Conservation (phyloP, 2,797 vertebrate genomes). For the Leontocebus nigricollis region DNA sequence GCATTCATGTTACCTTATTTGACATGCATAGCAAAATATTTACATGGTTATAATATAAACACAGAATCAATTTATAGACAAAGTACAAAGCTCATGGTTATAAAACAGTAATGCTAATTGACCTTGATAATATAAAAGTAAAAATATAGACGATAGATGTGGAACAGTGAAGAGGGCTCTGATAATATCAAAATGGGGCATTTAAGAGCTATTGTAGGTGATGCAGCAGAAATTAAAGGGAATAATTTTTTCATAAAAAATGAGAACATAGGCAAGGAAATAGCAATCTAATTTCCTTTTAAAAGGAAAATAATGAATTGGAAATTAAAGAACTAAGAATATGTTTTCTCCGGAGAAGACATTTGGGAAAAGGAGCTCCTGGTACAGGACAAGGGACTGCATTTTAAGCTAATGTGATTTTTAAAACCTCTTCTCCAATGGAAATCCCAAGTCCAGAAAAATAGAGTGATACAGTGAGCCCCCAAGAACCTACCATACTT, state of each 20-base stretch:
- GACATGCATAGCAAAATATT: background rate
- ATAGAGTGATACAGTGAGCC: background rate
- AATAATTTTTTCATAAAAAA: background rate
- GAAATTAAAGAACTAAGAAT: background rate
- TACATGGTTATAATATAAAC: background rate
- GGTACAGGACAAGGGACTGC: background rate
- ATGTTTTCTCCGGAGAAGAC: background rate
- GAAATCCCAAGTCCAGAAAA: background rate
- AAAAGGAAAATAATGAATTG: background rate
- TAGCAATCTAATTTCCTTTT: background rate
- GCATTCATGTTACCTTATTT: background rate
- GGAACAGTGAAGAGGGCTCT: background rate
- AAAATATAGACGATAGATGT: background rate
- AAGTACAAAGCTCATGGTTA: background rate
- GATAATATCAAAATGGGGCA: background rate
- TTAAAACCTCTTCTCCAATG: background rate
- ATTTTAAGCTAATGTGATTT: background rate
- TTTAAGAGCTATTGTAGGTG: background rate
- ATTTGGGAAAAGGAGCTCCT: background rate
- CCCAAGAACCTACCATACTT: background rate
- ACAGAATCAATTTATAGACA: background rate
- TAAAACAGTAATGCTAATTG: background rate
- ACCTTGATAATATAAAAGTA: background rate
- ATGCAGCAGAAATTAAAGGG: background rate
- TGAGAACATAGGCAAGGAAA: background rate